Conservation (phyloP, 2,797 vertebrate species). For the Clarias laeviceps region DNA sequence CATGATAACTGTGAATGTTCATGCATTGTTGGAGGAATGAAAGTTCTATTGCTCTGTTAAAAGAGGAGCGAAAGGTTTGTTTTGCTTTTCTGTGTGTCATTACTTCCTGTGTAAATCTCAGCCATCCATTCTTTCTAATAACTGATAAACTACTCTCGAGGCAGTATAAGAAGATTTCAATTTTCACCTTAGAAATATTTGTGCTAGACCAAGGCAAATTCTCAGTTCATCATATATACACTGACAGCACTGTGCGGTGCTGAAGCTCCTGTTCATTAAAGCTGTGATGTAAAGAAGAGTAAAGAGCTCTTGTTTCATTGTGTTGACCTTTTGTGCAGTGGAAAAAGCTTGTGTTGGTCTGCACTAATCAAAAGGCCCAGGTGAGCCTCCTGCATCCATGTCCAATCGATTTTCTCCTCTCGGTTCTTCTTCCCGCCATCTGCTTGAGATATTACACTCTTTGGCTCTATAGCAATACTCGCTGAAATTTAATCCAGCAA, state of each 20-base stretch:
- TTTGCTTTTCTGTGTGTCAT: neutral
- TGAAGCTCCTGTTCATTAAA: constrained; percentile 2
- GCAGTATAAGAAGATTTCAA: constrained; percentile 10
- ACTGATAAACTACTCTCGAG: constrained; percentile 7
- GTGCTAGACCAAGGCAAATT: neutral
- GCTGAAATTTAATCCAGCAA: constrained; percentile 53
- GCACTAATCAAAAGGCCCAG: constrained; percentile 44
- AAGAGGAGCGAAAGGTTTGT: neutral
- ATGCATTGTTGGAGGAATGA: neutral
- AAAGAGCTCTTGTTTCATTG: constrained; percentile 30
- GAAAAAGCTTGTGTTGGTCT: constrained; percentile 46
- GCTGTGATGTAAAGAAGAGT: constrained; percentile 17
- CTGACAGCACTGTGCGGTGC: neutral
- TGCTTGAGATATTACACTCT: constrained; percentile 48
- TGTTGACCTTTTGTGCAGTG: constrained; percentile 46
- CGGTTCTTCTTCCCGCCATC: constrained; percentile 51
- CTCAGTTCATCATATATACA: constrained; percentile 5
- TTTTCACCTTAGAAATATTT: constrained; percentile 24
- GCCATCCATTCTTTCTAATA: neutral
- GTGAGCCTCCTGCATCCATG: constrained; percentile 40
- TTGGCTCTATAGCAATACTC: constrained; percentile 29
- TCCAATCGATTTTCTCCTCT: constrained; percentile 47
- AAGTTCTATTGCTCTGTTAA: neutral
- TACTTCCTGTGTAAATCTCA: constrained; percentile 7
- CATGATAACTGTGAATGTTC: neutral